phyloP scores from a whole-genome alignment of 2,113 vertebrate genomes.

The Labrus mixtus region DNA sequence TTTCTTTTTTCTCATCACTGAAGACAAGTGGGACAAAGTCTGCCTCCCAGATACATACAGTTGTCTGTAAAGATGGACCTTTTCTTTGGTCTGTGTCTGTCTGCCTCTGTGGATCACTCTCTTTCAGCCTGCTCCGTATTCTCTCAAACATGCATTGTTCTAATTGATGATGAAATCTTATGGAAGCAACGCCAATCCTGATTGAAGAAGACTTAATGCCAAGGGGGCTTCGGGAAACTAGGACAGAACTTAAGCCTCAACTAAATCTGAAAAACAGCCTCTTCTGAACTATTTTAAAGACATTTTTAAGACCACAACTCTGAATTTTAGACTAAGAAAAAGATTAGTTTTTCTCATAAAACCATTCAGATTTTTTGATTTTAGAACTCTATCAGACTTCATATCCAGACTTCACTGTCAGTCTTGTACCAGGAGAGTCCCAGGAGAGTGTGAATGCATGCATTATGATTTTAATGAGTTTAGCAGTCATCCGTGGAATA shows the following conservation, averaged over 20 bases:
- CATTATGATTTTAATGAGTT: constrained; percentile 79
- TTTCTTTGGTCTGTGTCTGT: constrained; percentile 17
- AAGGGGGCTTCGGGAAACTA: constrained; percentile 4
- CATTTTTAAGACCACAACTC: neutral
- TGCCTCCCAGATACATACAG: constrained; percentile 50
- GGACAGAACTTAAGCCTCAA: constrained; percentile 19
- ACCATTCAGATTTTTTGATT: neutral
- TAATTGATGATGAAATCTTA: constrained; percentile 59
- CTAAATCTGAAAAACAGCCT: neutral
- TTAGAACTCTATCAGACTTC: constrained; percentile 18
- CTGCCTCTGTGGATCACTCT: constrained; percentile 4
- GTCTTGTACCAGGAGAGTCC: constrained; percentile 33
- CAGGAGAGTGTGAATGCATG: constrained; percentile 53
- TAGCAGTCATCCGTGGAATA: constrained; percentile 69
- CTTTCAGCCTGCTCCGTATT: neutral
- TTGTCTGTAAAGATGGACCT: constrained; percentile 19
- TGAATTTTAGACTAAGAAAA: neutral
- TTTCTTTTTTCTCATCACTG: constrained; percentile 10
- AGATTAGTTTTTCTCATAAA: constrained; percentile 5
- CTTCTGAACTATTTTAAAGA: neutral
- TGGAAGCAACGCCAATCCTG: constrained; percentile 16
- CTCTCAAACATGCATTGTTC: constrained; percentile 12
- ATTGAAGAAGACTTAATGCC: neutral
- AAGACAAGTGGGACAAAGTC: constrained; percentile 56
- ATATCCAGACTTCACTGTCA: constrained; percentile 39